Percentiles rank a stretch among this genome's conserved stretches.
Evolutionary conservation across 1,140 invertebrate species (phyloP).

Genomic region (roundworm (Caenorhabditis elegans)): DNA sequence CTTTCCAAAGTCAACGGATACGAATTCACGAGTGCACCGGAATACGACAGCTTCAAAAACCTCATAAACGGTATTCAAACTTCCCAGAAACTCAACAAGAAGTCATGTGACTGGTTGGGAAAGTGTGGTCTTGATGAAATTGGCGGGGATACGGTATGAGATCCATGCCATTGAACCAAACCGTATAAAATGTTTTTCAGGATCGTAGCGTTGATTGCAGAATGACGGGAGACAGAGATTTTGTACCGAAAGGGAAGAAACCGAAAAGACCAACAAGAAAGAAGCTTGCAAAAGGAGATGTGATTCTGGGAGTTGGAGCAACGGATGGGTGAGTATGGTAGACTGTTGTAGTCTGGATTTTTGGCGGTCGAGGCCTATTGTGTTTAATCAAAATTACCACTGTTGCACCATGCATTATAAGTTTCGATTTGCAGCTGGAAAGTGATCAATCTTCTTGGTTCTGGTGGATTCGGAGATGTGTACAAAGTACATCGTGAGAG

Average conservation of each 20-base stretch:
- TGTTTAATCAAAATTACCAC: too few species aligned
- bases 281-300: not conserved
- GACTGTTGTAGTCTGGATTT: too few species aligned
- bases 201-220: not conserved
- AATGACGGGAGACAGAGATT: not conserved
- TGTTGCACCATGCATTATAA: too few species aligned
- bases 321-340: not conserved
- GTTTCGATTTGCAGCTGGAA: not conserved
- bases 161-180: too few species aligned
- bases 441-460: conserved; percentile 19
- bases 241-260: not conserved
- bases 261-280: not conserved
- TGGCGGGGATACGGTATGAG: not conserved
- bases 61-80: not conserved
- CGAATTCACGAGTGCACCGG: not conserved
- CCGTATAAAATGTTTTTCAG: not conserved
- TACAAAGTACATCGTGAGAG: conserved; percentile 18
- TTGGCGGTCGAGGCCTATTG: too few species aligned
- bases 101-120: not conserved
- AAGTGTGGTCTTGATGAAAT: not conserved
- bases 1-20: not conserved
- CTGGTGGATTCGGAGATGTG: conserved; percentile 33
- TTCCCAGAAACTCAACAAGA: not conserved
- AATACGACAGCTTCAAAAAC: not conserved
- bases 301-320: conserved; percentile 16